phyloP scores from a whole-genome alignment of 92 coral and sea anemone species.

The Heliopora coerulea region DNA sequence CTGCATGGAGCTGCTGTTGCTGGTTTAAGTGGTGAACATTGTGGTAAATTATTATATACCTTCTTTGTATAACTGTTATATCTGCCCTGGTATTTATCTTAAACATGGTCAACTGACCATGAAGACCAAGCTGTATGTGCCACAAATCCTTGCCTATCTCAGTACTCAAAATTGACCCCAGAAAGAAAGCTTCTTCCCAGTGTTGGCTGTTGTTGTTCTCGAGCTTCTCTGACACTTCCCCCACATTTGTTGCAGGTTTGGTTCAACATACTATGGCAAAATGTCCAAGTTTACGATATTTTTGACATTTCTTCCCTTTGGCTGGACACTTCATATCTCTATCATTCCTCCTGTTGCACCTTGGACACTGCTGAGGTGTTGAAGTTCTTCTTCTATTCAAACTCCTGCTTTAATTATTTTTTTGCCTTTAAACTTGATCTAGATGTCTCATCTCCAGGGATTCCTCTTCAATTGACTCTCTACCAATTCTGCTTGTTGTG shows the following conservation, averaged over 20 bases:
- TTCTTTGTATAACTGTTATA: constrained; percentile 44
- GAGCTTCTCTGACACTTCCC: constrained; percentile 37
- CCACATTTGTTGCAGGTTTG: constrained; percentile 17
- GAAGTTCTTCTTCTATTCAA: constrained; percentile 15
- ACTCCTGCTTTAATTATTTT: constrained; percentile 11
- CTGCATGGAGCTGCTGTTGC: constrained; percentile 31
- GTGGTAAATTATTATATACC: constrained; percentile 38
- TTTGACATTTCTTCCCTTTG: constrained; percentile 45
- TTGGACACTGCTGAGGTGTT: constrained; percentile 15
- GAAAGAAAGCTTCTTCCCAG: constrained; percentile 35
- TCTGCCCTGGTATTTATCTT: constrained; percentile 58
- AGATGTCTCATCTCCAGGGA: constrained; percentile 19
- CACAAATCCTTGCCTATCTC: constrained; percentile 40
- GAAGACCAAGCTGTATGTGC: constrained; percentile 44
- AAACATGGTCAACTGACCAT: constrained; percentile 36
- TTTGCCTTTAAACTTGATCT: constrained; percentile 34
- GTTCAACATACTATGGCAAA: constrained; percentile 53
- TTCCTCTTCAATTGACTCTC: constrained; percentile 48
- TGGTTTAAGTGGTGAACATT: constrained; percentile 38
- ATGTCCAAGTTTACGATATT: constrained; percentile 48
- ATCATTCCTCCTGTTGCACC: constrained; percentile 35
- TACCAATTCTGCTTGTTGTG: constrained; percentile 51
- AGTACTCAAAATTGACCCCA: constrained; percentile 41
- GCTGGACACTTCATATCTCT: constrained; percentile 32
- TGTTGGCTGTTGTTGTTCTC: constrained; percentile 15